A percentile compares a stretch with the other conserved stretches of the same genome.
Conservation (phyloP, 2,888 invertebrate species). For the Lasioglossum pauxillum region DNA sequence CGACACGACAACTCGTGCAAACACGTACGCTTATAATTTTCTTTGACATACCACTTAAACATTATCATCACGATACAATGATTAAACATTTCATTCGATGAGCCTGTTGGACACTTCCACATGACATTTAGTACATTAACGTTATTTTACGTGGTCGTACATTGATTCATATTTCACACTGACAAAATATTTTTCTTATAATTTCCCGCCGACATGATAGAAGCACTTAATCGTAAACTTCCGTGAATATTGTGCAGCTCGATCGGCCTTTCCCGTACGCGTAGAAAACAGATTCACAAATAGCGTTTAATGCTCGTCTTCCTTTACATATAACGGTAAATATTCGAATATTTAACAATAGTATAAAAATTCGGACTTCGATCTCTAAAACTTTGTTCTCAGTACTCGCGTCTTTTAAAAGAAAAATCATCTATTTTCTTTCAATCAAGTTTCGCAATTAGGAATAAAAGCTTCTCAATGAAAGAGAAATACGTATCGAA, state of each 20-base stretch:
- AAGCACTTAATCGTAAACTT: constrained; percentile 40
- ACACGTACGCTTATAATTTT: constrained; percentile 43
- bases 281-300: constrained; percentile 46
- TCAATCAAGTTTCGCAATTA: neutral
- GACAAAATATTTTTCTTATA: constrained; percentile 42
- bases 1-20: constrained; percentile 36
- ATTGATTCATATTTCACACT: constrained; percentile 39
- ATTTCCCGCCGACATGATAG: constrained; percentile 18
- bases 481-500: neutral
- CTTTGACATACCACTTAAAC: constrained; percentile 37
- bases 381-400: constrained; percentile 36
- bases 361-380: constrained; percentile 58
- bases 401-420: constrained; percentile 12
- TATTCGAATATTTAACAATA: constrained; percentile 50
- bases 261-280: constrained; percentile 37
- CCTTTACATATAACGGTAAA: constrained; percentile 33
- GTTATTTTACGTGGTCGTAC: constrained; percentile 47
- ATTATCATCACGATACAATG: constrained; percentile 46
- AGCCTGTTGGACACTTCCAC: constrained; percentile 47
- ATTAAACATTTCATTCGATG: constrained; percentile 39
- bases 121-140: constrained; percentile 51
- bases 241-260: constrained; percentile 54
- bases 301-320: constrained; percentile 11
- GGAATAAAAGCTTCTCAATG: constrained; percentile 3
- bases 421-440: constrained; percentile 7